Evolutionary conservation across 2,113 vertebrate species (phyloP).

Genomic region (Tragelaphus strepsiceros): DNA sequence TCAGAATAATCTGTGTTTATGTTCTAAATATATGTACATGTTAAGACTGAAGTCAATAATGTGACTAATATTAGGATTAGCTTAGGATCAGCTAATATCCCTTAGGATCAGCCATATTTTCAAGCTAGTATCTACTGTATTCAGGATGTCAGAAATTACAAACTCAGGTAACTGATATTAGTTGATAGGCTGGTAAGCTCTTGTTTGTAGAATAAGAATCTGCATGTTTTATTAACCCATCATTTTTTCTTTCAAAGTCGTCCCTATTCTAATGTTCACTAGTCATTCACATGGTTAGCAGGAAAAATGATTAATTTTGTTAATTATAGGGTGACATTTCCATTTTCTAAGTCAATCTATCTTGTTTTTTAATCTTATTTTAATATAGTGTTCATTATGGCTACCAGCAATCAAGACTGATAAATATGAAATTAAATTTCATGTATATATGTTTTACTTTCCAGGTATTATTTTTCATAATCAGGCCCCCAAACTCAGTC

Average conservation of each 20-base stretch:
- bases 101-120: neutral
- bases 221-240: neutral
- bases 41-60: neutral
- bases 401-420: neutral
- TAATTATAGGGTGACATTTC: neutral
- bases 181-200: neutral
- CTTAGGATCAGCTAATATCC: neutral
- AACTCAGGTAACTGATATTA: neutral
- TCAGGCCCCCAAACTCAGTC: neutral
- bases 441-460: slow-evolving; percentile 5
- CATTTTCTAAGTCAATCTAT: neutral
- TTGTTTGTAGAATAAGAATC: slow-evolving; percentile 2
- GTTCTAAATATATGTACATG: neutral
- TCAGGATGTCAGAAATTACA: neutral
- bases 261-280: neutral
- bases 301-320: neutral
- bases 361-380: neutral
- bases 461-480: neutral
- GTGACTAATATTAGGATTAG: neutral
- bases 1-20: neutral
- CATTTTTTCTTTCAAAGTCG: slow-evolving; percentile 3
- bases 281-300: neutral
- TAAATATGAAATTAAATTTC: slow-evolving; percentile 1
- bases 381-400: neutral
- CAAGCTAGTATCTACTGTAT: neutral